Evolutionary conservation across 2,113 vertebrate genomes (phyloP).

Genomic region (Fukomys damarensis): DNA sequence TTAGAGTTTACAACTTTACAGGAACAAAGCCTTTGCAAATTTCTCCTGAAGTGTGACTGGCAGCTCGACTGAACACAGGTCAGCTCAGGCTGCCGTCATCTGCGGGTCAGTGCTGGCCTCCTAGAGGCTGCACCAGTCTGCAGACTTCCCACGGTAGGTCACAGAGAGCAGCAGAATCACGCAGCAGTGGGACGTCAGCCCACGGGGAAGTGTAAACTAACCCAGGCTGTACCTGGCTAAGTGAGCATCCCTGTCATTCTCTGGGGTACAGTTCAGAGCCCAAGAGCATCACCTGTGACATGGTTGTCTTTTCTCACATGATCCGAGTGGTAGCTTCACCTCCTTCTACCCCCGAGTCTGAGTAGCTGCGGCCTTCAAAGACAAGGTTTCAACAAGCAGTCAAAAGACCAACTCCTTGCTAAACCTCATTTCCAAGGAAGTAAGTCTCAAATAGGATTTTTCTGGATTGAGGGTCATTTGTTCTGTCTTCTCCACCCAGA

Average conservation of each 20-base stretch:
- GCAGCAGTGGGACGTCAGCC: background rate
- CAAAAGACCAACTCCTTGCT: background rate
- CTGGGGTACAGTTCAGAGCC: background rate
- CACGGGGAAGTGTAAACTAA: background rate
- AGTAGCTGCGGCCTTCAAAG: background rate
- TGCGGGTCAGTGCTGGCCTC: background rate
- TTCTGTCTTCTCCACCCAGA: background rate
- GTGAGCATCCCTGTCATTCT: background rate
- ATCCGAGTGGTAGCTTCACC: background rate
- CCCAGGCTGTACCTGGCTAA: background rate
- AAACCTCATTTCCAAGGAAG: background rate
- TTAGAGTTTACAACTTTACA: background rate
- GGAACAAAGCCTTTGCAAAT: background rate
- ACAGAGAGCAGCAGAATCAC: background rate
- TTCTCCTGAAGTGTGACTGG: background rate
- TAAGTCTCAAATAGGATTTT: background rate
- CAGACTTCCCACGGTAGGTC: background rate
- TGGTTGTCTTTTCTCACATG: background rate
- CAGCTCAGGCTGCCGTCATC: background rate
- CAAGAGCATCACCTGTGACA: background rate
- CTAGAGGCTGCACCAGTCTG: no score
- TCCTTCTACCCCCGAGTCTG: background rate
- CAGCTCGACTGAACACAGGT: background rate
- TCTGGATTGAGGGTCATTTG: background rate
- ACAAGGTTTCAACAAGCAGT: background rate